Evolutionary conservation across 2,888 invertebrate species (phyloP), one percentile per base, ranked within the genome.

Genomic region (Meteorus colon): DNA sequence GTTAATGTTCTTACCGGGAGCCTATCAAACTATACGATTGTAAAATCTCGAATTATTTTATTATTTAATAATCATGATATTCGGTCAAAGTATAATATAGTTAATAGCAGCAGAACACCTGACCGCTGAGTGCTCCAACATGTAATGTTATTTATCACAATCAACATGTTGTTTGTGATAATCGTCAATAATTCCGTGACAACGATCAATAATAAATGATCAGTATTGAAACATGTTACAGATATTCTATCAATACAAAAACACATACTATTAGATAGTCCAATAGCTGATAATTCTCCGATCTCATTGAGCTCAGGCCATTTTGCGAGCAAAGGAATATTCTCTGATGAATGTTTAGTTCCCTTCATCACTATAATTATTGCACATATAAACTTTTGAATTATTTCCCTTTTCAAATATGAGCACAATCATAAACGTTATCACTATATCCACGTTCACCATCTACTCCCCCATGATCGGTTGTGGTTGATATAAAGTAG

Each of bases 261-360:
- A 2, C 14, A 37, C 37, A 69, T 75, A 75, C 75, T 59, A 24
- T 27, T 48, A 12, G 34, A 29, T 6, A 27, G 29, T 55, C 48
- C n/a, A 51, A 62, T 41, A 4, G 12, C 10, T 14, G 70, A 41
- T 55, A 51, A 63, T 59, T 19, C 24, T 14, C 16, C 31, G 14
- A 45, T 29, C 6, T 31, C 24, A 6, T 12, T 34, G 2, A 16
- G 14, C 41, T 34, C 29, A n/a, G 31, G 65, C 68, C 34, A 45
- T 65, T 75, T 75, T 48, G 75, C 59, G 19, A 76, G 51, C 60
- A 76, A 8, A 48, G 76, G 76, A 63, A 76, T 76, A 34, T 41
- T 62, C 51, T 76, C 76, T 27, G 67, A 37, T n/a, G 37, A 34
- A 14, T 37, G 12, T 8, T 51, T 24, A 29, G n/a, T 37, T 19